Evolutionary conservation across 1,140 invertebrate genomes (phyloP).

Genomic region (Hormaphis cornu): DNA sequence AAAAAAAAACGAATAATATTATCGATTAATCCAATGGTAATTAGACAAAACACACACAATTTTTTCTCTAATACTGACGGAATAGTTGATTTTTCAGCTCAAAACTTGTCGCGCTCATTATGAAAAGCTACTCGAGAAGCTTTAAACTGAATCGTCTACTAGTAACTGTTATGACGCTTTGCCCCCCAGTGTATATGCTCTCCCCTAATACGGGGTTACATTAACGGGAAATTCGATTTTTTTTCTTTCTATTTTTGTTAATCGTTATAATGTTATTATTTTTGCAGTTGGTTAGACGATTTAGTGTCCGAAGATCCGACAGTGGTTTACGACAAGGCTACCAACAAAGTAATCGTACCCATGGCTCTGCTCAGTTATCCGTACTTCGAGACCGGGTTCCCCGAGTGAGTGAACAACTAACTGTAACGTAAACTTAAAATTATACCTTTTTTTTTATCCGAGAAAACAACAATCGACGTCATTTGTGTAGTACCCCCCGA

Average conservation of each 20-base stretch:
- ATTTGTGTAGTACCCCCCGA: neutral
- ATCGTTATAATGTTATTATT: neutral
- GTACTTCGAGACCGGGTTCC: conserved; percentile 43
- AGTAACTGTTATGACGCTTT: neutral
- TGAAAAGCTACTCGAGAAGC: too few relatives aligned
- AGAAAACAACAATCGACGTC: neutral
- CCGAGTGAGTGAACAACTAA: conserved; percentile 42
- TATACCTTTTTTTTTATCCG: neutral
- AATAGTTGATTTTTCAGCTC: too few relatives aligned
- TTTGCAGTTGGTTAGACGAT: conserved; percentile 39
- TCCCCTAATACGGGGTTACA: conserved; percentile 19
- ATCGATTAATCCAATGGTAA: too few relatives aligned
- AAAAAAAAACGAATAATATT: too few relatives aligned
- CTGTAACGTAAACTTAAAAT: neutral
- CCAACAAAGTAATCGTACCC: conserved; percentile 46
- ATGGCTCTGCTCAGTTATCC: conserved; percentile 41
- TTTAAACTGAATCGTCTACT: too few relatives aligned
- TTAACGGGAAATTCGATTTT: conserved; percentile 35
- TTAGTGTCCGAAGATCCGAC: conserved; percentile 36
- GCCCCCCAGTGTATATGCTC: neutral
- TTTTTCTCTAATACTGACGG: too few relatives aligned
- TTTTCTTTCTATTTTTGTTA: neutral
- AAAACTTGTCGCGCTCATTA: too few relatives aligned
- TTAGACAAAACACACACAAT: too few relatives aligned
- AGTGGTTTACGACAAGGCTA: conserved; percentile 42